Percentiles rank a stretch among this genome's conserved stretches.
phyloP scores from a whole-genome alignment of 2,113 vertebrate species.

The Salminus brasiliensis region DNA sequence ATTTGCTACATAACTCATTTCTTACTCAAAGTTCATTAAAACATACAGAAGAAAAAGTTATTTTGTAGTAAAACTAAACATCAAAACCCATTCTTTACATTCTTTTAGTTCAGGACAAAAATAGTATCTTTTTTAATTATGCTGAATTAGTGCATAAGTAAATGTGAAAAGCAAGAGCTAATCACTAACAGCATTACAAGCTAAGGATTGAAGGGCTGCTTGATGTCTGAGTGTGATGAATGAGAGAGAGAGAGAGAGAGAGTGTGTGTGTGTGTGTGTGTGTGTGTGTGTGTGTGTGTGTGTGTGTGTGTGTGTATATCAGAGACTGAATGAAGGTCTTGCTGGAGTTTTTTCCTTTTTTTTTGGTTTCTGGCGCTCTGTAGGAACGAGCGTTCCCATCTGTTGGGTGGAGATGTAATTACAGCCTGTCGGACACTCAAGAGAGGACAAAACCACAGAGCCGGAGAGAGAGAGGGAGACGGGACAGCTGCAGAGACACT shows the following conservation, averaged over 20 bases:
- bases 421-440: constrained; percentile 40
- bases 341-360: constrained; percentile 6
- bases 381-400: constrained; percentile 33
- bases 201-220: too few relatives aligned
- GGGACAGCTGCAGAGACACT: constrained; percentile 28
- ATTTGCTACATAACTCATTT: too few relatives aligned
- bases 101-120: too few relatives aligned
- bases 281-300: neutral
- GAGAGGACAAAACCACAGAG: constrained; percentile 15
- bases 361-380: constrained; percentile 18
- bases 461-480: neutral
- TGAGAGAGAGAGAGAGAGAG: neutral
- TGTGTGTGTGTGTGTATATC: neutral
- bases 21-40: too few relatives aligned
- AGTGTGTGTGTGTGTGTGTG: neutral
- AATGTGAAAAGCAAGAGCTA: too few relatives aligned
- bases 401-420: constrained; percentile 52
- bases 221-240: too few relatives aligned
- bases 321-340: neutral
- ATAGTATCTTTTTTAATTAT: too few relatives aligned
- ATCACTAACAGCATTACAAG: too few relatives aligned
- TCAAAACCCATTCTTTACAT: too few relatives aligned
- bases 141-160: too few relatives aligned
- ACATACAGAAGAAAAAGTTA: too few relatives aligned
- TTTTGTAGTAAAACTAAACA: too few relatives aligned